Evolutionary conservation across 2,113 vertebrate species (phyloP).

Genomic region (Xenotilapia leptura): DNA sequence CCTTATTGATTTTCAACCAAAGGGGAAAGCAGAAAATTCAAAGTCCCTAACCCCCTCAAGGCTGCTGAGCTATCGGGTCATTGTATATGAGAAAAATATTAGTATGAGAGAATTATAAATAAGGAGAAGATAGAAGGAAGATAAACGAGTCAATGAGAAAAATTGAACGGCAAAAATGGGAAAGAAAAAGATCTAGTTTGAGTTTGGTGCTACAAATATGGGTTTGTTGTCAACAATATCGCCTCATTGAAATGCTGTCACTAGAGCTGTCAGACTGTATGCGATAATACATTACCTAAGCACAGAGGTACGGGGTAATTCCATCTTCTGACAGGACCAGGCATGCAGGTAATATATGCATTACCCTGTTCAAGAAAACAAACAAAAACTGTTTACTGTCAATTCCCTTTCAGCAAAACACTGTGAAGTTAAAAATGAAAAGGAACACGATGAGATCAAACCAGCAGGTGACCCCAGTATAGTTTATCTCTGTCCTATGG

Average conservation of each 20-base stretch:
- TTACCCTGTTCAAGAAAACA: constrained; percentile 78
- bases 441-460: background rate
- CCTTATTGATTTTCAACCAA: constrained; percentile 40
- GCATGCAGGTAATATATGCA: constrained; percentile 97
- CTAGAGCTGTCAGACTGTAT: background rate
- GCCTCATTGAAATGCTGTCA: constrained; percentile 6
- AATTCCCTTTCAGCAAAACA: background rate
- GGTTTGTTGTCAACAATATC: background rate
- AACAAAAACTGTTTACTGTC: constrained; percentile 17
- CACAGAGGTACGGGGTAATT: constrained; percentile 96
- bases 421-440: background rate
- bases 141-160: background rate
- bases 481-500: background rate
- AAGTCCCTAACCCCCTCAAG: background rate
- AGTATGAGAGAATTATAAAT: background rate
- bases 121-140: background rate
- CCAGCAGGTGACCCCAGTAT: background rate
- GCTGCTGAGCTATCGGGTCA: background rate
- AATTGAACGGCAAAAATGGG: background rate
- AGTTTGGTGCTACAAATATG: background rate
- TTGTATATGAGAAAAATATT: background rate
- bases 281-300: constrained; percentile 76
- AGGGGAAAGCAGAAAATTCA: constrained; percentile 28
- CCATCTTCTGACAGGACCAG: constrained; percentile 97
- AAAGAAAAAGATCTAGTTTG: background rate